Evolutionary conservation across 1,140 invertebrate genomes (phyloP).

Genomic region (Lasioglossum albipes): DNA sequence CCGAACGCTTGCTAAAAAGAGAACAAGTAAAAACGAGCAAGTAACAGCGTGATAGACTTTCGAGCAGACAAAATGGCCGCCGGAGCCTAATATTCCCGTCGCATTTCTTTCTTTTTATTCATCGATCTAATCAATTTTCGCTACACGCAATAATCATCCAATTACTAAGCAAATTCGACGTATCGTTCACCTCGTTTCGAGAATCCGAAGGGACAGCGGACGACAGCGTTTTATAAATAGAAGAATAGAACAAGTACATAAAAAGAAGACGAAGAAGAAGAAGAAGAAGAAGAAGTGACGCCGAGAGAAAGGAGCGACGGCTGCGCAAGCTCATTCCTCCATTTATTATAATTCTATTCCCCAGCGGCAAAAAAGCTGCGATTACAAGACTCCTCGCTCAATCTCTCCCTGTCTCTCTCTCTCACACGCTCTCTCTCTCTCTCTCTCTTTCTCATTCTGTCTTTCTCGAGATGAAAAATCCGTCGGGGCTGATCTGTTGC

Average conservation of each 20-base stretch:
- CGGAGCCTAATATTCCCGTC: no score
- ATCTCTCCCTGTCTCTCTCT: slow-evolving; percentile 26
- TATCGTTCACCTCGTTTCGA: slow-evolving; percentile 10
- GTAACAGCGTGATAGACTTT: no score
- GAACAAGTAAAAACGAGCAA: no score
- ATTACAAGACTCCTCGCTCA: slow-evolving; percentile 54
- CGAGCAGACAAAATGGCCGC: no score
- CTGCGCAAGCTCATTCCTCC: slow-evolving; percentile 53
- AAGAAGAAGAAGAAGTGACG: slow-evolving; percentile 49
- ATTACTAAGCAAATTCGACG: background rate
- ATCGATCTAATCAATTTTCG: no score
- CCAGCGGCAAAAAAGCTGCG: slow-evolving; percentile 50
- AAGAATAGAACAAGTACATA: slow-evolving; percentile 34
- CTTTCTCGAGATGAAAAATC: no score
- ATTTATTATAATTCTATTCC: slow-evolving; percentile 51
- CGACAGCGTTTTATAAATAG: slow-evolving; percentile 6
- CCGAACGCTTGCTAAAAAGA: no score
- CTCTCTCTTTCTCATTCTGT: no score
- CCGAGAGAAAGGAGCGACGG: slow-evolving; percentile 56
- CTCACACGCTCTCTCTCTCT: background rate
- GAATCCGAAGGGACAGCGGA: slow-evolving; percentile 21
- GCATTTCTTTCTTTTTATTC: no score
- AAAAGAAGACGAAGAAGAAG: slow-evolving; percentile 30
- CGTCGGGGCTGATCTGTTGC: no score
- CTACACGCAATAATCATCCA: background rate